Conservation (phyloP, 2,888 invertebrate genomes). For the Apodemia zela region DNA sequence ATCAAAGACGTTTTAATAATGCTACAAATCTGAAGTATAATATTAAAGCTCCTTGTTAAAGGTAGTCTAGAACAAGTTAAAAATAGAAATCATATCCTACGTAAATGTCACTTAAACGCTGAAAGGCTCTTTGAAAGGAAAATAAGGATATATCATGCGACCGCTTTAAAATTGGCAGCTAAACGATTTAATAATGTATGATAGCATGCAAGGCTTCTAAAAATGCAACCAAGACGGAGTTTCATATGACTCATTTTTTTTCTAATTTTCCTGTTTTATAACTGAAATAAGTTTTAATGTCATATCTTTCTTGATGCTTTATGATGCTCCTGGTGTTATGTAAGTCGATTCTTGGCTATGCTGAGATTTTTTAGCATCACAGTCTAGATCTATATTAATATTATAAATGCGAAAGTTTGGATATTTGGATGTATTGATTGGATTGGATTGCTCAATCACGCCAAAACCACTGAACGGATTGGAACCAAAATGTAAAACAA, state of each 20-base stretch:
- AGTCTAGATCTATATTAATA: too few relatives aligned
- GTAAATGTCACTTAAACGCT: constrained; percentile 8
- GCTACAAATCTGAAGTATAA: constrained; percentile 1
- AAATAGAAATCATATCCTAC: neutral
- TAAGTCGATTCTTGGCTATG: too few relatives aligned
- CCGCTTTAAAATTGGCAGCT: neutral
- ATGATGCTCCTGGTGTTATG: too few relatives aligned
- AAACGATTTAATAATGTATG: constrained; percentile 1
- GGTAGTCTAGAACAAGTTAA: neutral
- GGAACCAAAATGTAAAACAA: too few relatives aligned
- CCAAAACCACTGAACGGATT: too few relatives aligned
- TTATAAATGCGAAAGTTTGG: too few relatives aligned
- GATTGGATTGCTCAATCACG: too few relatives aligned
- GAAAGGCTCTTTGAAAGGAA: constrained; percentile 11
- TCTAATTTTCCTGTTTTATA: neutral
- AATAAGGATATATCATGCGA: constrained; percentile 12
- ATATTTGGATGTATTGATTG: too few relatives aligned
- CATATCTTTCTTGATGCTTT: too few relatives aligned
- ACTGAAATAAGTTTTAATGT: too few relatives aligned
- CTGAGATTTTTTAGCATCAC: too few relatives aligned
- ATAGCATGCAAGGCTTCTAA: neutral
- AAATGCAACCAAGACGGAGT: neutral
- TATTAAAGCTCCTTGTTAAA: neutral
- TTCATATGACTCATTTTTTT: neutral
- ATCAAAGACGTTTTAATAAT: neutral